These are phyloP conservation scores for Eupithecia dodoneata DNA, from an alignment of 2,888 invertebrate genomes.

Conservation along the genomic window DNA sequence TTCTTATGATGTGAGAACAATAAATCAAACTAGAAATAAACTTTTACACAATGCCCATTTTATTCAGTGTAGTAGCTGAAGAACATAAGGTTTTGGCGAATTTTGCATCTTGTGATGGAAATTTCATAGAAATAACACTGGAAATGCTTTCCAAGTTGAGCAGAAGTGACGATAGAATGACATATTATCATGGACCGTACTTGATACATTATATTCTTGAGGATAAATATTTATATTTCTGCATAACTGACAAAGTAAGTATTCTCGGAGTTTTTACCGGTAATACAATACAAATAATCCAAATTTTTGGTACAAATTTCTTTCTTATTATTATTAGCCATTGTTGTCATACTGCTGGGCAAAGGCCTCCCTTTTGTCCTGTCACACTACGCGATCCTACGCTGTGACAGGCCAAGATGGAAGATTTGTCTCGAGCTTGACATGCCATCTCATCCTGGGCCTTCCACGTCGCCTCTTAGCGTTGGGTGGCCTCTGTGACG, in stretches of 20 bases:
- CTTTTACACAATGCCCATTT: conserved; percentile 89
- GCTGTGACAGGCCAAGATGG: too few species aligned
- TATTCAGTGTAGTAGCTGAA: conserved; percentile 94
- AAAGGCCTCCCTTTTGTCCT: too few species aligned
- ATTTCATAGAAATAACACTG: conserved; percentile 95
- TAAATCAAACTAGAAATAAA: neutral
- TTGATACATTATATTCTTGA: conserved; percentile 94
- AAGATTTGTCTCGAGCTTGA: too few species aligned
- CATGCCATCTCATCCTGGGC: too few species aligned
- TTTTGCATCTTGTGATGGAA: conserved; percentile 95
- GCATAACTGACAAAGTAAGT: conserved; percentile 96
- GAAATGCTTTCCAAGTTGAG: conserved; percentile 93
- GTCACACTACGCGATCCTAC: too few species aligned
- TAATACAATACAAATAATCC: neutral
- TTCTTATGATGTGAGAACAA: neutral
- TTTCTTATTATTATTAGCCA: too few species aligned
- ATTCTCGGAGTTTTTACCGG: neutral
- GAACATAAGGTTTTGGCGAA: conserved; percentile 91
- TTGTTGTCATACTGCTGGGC: too few species aligned
- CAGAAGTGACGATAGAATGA: conserved; percentile 91
- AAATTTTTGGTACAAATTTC: too few species aligned
- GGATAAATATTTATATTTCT: conserved; percentile 92
- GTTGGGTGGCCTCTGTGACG: too few species aligned
- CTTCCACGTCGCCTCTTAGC: too few species aligned
- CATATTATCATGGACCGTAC: conserved; percentile 88